Evolutionary conservation across 1,140 invertebrate genomes (phyloP).

Genomic region (Achroia grisella): DNA sequence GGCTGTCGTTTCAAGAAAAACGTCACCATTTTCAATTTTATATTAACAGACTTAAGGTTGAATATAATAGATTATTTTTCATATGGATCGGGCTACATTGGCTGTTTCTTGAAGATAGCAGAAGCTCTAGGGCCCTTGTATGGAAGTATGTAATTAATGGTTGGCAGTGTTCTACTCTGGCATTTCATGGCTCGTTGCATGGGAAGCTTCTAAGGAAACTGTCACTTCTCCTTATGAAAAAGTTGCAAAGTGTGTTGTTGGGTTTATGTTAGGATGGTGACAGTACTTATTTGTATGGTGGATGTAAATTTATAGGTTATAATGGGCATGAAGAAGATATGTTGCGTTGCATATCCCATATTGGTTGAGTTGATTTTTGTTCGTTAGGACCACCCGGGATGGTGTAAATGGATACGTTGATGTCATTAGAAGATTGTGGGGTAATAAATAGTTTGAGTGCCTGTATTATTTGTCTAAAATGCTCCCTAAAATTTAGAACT

Average conservation of each 20-base stretch:
- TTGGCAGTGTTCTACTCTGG: constrained; percentile 40
- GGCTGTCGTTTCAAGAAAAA: constrained; percentile 25
- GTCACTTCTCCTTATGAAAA: constrained; percentile 62
- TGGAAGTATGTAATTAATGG: constrained; percentile 61
- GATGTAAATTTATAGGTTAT: constrained; percentile 3
- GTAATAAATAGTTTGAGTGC: too few species aligned
- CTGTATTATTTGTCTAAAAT: too few species aligned
- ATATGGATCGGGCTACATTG: constrained; percentile 26
- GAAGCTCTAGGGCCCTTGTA: constrained; percentile 50
- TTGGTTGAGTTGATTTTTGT: not conserved
- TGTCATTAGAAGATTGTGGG: not conserved
- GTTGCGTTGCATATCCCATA: too few species aligned
- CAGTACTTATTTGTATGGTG: constrained; percentile 17
- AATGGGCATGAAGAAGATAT: not conserved
- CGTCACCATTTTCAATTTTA: constrained; percentile 7
- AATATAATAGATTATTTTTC: constrained; percentile 14
- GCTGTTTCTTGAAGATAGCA: constrained; percentile 40
- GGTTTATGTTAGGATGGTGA: constrained; percentile 17
- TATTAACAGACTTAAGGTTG: constrained; percentile 6
- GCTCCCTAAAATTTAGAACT: too few species aligned
- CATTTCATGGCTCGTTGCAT: constrained; percentile 61
- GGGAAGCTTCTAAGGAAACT: constrained; percentile 59
- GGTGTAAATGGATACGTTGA: constrained; percentile 20
- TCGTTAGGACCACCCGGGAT: constrained; percentile 3
- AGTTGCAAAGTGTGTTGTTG: constrained; percentile 53